Percentiles rank a stretch among this genome's conserved stretches.
phyloP scores from a whole-genome alignment of 2,113 vertebrate genomes.

The Platichthys stellatus region DNA sequence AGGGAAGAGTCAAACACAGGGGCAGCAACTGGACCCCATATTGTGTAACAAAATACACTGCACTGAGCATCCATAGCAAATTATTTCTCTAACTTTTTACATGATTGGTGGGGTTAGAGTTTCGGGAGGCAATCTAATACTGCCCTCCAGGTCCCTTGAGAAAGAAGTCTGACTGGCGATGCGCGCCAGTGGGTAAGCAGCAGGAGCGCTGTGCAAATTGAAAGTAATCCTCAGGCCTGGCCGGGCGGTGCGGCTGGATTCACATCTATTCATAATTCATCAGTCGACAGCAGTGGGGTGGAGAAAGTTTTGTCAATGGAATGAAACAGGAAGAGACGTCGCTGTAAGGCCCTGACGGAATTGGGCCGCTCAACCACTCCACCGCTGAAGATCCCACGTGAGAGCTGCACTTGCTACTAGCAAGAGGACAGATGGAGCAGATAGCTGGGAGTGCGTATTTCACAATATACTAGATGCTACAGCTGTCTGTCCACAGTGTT shows the following conservation, averaged over 20 bases:
- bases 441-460: conserved; percentile 23
- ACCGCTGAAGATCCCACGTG: conserved; percentile 47
- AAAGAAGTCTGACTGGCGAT: conserved; percentile 57
- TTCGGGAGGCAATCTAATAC: conserved; percentile 71
- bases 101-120: conserved; percentile 60
- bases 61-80: conserved; percentile 25
- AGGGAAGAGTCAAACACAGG: conserved; percentile 20
- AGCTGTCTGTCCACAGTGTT: conserved; percentile 30
- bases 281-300: conserved; percentile 61
- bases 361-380: conserved; percentile 23
- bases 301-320: conserved; percentile 68
- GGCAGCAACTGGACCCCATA: conserved; percentile 10
- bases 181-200: conserved; percentile 26
- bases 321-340: conserved; percentile 62
- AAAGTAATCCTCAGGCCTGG: conserved; percentile 70
- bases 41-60: conserved; percentile 34
- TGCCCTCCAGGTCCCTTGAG: conserved; percentile 54
- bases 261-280: conserved; percentile 78
- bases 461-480: conserved; percentile 38
- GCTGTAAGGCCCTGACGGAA: conserved; percentile 54
- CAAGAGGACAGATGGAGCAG: conserved; percentile 28
- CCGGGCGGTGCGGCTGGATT: conserved; percentile 46
- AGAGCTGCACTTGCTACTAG: conserved; percentile 40
- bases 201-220: conserved; percentile 64
- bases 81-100: conserved; percentile 61